Conservation (phyloP, 1,140 invertebrate species). For the Dendroctonus valens region DNA sequence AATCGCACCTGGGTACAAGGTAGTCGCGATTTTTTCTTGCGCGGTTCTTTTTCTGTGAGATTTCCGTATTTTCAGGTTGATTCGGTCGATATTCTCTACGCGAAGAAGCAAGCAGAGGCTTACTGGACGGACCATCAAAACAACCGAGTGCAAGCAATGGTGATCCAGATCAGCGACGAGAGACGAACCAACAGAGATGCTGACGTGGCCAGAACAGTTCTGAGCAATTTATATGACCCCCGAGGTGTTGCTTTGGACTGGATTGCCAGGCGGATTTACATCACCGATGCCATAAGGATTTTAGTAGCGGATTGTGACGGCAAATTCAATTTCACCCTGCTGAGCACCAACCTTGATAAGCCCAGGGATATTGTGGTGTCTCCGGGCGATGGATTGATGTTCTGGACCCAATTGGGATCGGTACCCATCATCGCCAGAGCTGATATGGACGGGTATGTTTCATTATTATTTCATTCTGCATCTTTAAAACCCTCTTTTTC, state of each 20-base stretch:
- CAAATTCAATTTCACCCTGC: conserved; percentile 57
- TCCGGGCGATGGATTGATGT: conserved; percentile 57
- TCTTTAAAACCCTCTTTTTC: not conserved
- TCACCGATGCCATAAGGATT: conserved; percentile 67
- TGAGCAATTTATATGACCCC: conserved; percentile 58
- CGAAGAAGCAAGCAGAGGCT: conserved; percentile 50
- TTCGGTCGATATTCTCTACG: conserved; percentile 57
- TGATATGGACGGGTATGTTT: conserved; percentile 62
- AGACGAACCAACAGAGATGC: conserved; percentile 40
- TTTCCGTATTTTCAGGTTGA: conserved; percentile 51
- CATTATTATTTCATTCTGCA: too few relatives aligned
- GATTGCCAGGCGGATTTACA: conserved; percentile 70
- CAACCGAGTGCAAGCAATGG: conserved; percentile 48
- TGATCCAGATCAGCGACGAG: conserved; percentile 43
- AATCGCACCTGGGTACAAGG: conserved; percentile 45
- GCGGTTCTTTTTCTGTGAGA: too few relatives aligned
- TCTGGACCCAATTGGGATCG: conserved; percentile 52
- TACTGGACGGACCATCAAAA: conserved; percentile 59
- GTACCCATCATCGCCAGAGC: conserved; percentile 62
- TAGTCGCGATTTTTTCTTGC: too few relatives aligned
- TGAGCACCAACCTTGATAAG: conserved; percentile 59
- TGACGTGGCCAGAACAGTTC: conserved; percentile 34
- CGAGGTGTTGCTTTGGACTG: conserved; percentile 79
- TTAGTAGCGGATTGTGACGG: conserved; percentile 62
- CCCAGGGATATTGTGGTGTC: conserved; percentile 67